These are phyloP conservation scores for Chondrosia reniformis DNA, from an alignment of 37 sponge, comb jelly and placozoan genomes.

Conservation along the genomic window DNA sequence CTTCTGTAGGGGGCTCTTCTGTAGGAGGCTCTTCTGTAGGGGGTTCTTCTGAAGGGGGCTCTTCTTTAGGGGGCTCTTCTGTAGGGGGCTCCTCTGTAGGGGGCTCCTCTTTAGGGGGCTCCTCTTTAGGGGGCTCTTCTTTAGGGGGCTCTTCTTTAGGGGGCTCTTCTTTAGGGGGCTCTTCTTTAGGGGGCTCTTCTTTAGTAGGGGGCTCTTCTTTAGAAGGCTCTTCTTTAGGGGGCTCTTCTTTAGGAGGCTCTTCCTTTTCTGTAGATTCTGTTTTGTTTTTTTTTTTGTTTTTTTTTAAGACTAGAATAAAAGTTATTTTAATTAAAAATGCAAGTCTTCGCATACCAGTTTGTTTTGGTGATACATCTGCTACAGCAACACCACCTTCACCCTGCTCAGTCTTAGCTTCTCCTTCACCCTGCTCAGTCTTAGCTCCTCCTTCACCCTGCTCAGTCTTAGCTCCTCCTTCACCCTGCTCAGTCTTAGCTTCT, in stretches of 20 bases:
- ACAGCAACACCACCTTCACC: neutral
- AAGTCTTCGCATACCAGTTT: too few species aligned
- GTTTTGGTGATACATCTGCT: neutral
- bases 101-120: constrained; percentile 9
- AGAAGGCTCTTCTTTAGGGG: constrained; percentile 7
- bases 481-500: neutral
- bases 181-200: constrained; percentile 6
- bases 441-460: neutral
- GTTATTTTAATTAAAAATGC: too few species aligned
- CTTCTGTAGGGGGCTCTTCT: neutral
- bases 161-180: constrained; percentile 14
- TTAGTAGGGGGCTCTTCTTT: constrained; percentile 1
- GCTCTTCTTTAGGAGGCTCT: constrained; percentile 17
- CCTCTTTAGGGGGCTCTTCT: constrained; percentile 12
- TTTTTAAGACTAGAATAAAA: neutral
- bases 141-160: neutral
- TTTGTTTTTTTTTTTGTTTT: neutral
- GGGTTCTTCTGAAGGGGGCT: constrained; percentile 8
- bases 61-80: neutral
- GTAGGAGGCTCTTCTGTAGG: constrained; percentile 2
- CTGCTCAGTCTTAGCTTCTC: neutral
- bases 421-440: neutral
- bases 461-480: neutral
- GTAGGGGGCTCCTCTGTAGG: neutral
- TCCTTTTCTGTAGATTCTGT: neutral